Base-by-base conservation (phyloP, 2,113 vertebrate species). In the Calyptomena viridis region DNA sequence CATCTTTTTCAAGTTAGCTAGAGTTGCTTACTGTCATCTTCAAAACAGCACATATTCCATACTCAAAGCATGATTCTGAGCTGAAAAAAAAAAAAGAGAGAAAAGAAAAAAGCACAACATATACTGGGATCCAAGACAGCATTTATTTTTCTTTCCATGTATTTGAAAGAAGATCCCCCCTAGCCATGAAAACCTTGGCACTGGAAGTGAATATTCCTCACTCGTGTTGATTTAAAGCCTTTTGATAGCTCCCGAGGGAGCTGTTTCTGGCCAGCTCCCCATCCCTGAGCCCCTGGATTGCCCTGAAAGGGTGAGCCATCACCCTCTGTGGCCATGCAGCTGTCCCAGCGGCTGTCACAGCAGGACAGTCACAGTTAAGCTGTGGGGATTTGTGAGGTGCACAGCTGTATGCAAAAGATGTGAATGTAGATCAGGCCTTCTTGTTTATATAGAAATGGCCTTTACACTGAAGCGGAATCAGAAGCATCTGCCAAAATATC, bases 371-470 rank as follows among this genome's bases (percentile, higher is more conserved):
- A 42, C 75, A 63, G 80, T 21, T 73, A 47, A 78, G 71, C 85
- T 13, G 58, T 85, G 64, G 71, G 77, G 92, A 92, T 90, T 33
- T 92, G 71, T 0, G 0, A 63, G 63, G 42, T 12, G 14, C 9
- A 9, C 90, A 89, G 71, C 74, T 69, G 71, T 18, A 28, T 18
- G 66, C 37, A 73, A 87, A 62, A 80, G 87, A 87, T 63, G 83
- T 28, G 68, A 75, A 35, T 46, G 74, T 44, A 79, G 72, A 88
- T 72, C 73, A 80, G 78, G 74, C 60, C 27, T 21, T 47, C 50
- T 87, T 95, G 85, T 93, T 95, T 92, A 77, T 78, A 47, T 75
- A 95, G 67, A 67, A 86, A 66, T 42, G 79, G 75, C 91, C 84
- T 88, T 89, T 84, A 67, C 53, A 6, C 67, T 91, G 68, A 33